Percentiles rank a stretch among this genome's conserved stretches.
Conservation (phyloP, 2,888 invertebrate genomes). For the Nematopogon swammerdamellus region DNA sequence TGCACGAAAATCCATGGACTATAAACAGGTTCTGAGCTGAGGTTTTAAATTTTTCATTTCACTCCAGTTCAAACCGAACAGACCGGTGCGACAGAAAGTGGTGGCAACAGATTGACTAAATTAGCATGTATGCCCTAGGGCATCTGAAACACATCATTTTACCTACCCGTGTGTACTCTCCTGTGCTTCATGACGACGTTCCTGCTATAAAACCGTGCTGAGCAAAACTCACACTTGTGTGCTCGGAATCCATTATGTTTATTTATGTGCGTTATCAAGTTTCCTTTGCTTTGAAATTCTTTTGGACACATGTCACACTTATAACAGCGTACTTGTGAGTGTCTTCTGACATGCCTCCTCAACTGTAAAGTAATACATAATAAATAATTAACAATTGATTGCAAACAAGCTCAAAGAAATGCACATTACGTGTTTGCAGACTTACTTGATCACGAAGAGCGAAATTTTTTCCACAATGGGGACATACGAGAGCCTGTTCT, state of each 20-base stretch:
- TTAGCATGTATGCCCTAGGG: too few relatives aligned
- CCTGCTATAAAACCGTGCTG: slow-evolving; percentile 18
- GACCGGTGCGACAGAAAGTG: too few relatives aligned
- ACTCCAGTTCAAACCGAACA: too few relatives aligned
- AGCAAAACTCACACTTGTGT: slow-evolving; percentile 18
- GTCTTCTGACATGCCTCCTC: not conserved
- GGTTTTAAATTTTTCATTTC: too few relatives aligned
- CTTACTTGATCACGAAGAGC: too few relatives aligned
- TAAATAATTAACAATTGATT: too few relatives aligned
- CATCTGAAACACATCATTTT: too few relatives aligned
- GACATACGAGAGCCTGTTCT: not conserved
- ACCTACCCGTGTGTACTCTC: slow-evolving; percentile 16
- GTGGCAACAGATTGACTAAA: too few relatives aligned
- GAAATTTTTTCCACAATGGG: not conserved
- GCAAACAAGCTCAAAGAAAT: too few relatives aligned
- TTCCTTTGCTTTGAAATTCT: not conserved
- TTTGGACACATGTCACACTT: slow-evolving; percentile 1
- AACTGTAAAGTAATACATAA: not conserved
- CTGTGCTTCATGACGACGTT: slow-evolving; percentile 19
- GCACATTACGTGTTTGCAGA: too few relatives aligned
- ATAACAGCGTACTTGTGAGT: not conserved
- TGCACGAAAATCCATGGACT: too few relatives aligned
- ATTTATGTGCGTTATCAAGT: not conserved
- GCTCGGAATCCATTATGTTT: slow-evolving; percentile 18
- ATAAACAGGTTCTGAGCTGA: too few relatives aligned